Base-by-base conservation (phyloP, 2,888 invertebrate genomes). In the Trissolcus japonicus region DNA sequence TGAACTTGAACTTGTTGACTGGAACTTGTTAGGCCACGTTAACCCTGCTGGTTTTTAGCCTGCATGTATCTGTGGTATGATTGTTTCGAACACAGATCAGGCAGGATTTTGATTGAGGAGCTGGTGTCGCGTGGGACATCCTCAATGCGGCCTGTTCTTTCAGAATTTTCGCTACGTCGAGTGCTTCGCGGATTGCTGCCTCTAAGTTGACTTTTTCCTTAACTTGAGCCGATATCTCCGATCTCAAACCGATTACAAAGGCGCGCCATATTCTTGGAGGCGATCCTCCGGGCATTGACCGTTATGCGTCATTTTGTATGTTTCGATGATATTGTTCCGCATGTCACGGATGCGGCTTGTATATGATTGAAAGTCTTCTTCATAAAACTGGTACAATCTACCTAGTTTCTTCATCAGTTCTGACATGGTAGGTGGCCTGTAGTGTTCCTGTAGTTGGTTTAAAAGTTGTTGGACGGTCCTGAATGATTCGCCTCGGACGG, bases 371-470 rank as follows among this genome's bases (percentile, higher is more conserved):
- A 63, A 43, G 14, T 43, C 16, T 25, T 63, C 63, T n/a, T 63
- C 54, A 11, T 63, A 63, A 0, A 54, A 9, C 16, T 63, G 63
- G 13, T 54, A 43, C 21, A 54, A n/a, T 14, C 14, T n/a, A 0
- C 54, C 41, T 13, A 63, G 25, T 54, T 63, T 43, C 2, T 25
- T 63, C 0, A 43, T 13, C 9, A 63, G n/a, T 54, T 63, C 63
- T 0, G 41, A 14, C 1, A 43, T 29, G 1, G 63, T 63, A 13
- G 53, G 54, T 6, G 53, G 63, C 1, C 16, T 13, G n/a, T 54
- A 63, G 16, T 54, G 1, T 6, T 54, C 41, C 11, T 63, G 53
- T 16, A 63, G 25, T 9, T 29, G 13, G 2, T 19, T 19, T 19
- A 54, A n/a, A 0, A 25, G 6, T 2, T 25, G 3, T 6, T 4